These are phyloP conservation scores for Drosophila lacteicornis DNA, from an alignment of 1,140 invertebrate genomes.

Conservation along the genomic window DNA sequence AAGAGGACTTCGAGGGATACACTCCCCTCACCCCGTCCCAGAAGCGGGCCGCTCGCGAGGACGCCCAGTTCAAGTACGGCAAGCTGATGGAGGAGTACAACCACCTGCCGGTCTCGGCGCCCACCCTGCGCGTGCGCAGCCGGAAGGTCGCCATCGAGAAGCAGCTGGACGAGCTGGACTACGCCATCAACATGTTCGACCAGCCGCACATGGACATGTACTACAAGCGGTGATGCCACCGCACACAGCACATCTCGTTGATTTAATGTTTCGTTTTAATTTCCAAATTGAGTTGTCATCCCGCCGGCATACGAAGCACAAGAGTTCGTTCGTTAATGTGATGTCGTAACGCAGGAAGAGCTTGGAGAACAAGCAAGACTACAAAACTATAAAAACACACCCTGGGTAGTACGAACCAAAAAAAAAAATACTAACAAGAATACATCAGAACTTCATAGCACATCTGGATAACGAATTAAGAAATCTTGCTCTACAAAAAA, in stretches of 20 bases:
- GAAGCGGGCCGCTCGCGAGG: conserved; percentile 9
- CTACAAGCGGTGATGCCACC: conserved; percentile 10
- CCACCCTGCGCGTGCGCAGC: conserved; percentile 45
- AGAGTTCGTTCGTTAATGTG: too few relatives aligned
- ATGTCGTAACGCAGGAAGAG: too few relatives aligned
- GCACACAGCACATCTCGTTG: not conserved
- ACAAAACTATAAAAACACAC: too few relatives aligned
- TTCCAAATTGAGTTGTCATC: conserved; percentile 39
- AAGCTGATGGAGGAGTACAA: conserved; percentile 49
- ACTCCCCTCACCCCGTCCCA: conserved; percentile 13
- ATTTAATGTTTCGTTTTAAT: not conserved
- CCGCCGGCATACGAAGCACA: too few relatives aligned
- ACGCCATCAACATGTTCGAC: conserved; percentile 55
- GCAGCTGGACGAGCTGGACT: conserved; percentile 50
- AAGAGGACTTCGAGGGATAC: conserved; percentile 6
- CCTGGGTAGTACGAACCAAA: too few relatives aligned
- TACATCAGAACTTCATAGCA: too few relatives aligned
- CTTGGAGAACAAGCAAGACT: too few relatives aligned
- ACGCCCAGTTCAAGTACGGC: conserved; percentile 34
- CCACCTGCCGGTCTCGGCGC: conserved; percentile 42
- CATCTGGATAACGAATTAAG: too few relatives aligned
- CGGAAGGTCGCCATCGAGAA: conserved; percentile 36
- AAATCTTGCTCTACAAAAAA: too few relatives aligned
- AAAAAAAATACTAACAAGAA: too few relatives aligned
- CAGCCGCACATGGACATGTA: conserved; percentile 39